phyloP scores from a whole-genome alignment of 30 jellyfish, hydroid and myxozoan genomes.

The Turritopsis rubra region DNA sequence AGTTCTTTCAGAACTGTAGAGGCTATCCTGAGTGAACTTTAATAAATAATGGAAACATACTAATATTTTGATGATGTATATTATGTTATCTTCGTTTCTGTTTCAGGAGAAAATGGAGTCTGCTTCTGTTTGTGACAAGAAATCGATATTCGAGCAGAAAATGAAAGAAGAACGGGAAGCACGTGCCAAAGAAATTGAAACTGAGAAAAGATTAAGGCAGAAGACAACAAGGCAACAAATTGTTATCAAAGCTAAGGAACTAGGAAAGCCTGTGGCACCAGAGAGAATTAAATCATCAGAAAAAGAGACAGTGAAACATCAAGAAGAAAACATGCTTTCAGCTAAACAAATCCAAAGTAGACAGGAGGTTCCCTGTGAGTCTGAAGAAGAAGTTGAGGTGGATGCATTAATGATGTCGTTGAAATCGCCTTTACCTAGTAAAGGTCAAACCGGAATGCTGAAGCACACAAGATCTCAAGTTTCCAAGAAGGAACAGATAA shows the following conservation, averaged over 20 bases:
- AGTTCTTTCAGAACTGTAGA: too few relatives aligned
- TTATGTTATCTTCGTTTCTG: neutral
- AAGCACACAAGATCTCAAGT: neutral
- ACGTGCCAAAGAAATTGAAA: constrained; percentile 27
- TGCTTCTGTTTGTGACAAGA: constrained; percentile 41
- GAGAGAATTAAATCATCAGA: neutral
- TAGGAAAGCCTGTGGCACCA: neutral
- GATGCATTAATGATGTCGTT: neutral
- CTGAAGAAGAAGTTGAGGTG: neutral
- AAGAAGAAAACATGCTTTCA: neutral
- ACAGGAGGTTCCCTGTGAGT: neutral
- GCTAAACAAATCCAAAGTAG: neutral
- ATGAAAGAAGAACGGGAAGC: constrained; percentile 40
- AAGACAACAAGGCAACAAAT: constrained; percentile 20
- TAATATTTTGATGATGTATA: too few relatives aligned
- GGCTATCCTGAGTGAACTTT: too few relatives aligned
- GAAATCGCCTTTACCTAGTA: constrained; percentile 22
- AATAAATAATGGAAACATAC: too few relatives aligned
- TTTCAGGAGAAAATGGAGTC: constrained; percentile 3
- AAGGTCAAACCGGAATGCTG: constrained; percentile 7
- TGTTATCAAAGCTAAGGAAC: neutral
- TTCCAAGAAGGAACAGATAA: neutral
- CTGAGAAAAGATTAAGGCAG: constrained; percentile 22
- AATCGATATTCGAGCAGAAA: constrained; percentile 26
- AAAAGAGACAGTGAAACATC: neutral